Evolutionary conservation across 2,113 vertebrate species (phyloP).

Genomic region (Accipiter cooperii): DNA sequence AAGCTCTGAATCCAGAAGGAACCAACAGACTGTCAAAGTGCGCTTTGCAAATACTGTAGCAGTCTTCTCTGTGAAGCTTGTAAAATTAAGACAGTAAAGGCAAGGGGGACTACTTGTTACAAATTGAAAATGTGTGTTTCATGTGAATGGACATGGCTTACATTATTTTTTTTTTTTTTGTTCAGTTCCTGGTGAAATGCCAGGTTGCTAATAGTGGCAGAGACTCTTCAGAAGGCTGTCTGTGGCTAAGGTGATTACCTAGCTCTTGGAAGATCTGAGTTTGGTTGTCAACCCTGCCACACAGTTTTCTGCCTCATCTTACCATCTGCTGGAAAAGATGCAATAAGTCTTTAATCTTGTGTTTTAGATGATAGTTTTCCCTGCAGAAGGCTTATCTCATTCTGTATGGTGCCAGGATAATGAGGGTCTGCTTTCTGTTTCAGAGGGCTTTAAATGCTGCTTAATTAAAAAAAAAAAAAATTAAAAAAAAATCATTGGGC

Average conservation of each 20-base stretch:
- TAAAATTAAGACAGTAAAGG: background rate
- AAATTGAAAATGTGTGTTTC: background rate
- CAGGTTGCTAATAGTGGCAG: background rate
- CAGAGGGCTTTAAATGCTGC: background rate
- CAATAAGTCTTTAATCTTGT: background rate
- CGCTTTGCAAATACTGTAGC: background rate
- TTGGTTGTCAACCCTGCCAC: background rate
- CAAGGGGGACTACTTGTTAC: background rate
- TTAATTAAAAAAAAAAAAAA: background rate
- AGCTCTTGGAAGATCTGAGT: background rate
- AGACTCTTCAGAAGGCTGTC: background rate
- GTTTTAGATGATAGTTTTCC: background rate
- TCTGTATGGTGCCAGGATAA: background rate
- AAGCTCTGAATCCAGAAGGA: background rate
- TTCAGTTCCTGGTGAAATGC: background rate
- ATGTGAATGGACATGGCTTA: background rate
- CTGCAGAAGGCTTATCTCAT: background rate
- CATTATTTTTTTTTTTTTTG: background rate
- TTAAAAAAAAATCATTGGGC: background rate
- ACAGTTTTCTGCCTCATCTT: background rate
- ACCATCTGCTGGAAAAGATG: background rate
- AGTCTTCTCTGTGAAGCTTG: background rate
- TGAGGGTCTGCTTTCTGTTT: background rate
- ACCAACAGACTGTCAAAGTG: background rate
- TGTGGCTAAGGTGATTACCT: background rate